These are phyloP conservation scores for Ichneumon xanthorius DNA, from an alignment of 2,888 invertebrate genomes.

Conservation along the genomic window DNA sequence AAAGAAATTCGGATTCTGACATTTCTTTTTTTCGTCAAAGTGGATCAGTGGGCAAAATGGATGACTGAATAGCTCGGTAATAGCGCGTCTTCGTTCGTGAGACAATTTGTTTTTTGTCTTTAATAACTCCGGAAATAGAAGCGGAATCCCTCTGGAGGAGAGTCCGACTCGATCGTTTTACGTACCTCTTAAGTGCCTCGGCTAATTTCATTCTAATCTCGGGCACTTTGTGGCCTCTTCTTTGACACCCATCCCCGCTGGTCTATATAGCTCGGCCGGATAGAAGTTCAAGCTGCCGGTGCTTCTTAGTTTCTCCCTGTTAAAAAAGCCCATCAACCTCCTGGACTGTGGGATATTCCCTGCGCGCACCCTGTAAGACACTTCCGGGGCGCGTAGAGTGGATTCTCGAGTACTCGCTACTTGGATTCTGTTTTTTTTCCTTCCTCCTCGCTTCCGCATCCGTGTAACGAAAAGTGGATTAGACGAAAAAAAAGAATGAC, in stretches of 20 bases:
- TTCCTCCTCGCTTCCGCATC: slow-evolving; percentile 19
- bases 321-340: slow-evolving; percentile 53
- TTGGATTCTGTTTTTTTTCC: slow-evolving; percentile 32
- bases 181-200: slow-evolving; percentile 70
- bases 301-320: slow-evolving; percentile 35
- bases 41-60: too few species aligned
- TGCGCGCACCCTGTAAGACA: slow-evolving; percentile 27
- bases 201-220: slow-evolving; percentile 78
- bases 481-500: neutral
- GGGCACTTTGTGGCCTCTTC: slow-evolving; percentile 56
- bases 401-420: slow-evolving; percentile 59
- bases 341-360: slow-evolving; percentile 52
- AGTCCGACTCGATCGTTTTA: slow-evolving; percentile 51
- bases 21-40: neutral
- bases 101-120: slow-evolving; percentile 6
- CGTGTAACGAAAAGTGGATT: slow-evolving; percentile 20
- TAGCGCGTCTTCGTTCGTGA: neutral
- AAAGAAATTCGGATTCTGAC: neutral
- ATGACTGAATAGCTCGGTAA: neutral
- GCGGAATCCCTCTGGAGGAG: slow-evolving; percentile 25
- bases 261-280: neutral
- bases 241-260: slow-evolving; percentile 25
- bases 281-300: neutral
- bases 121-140: slow-evolving; percentile 65
- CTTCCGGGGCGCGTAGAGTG: slow-evolving; percentile 64